Percentiles rank a stretch among this genome's conserved stretches.
Conservation (phyloP, 2,113 vertebrate genomes). For the Oryzias celebensis region DNA sequence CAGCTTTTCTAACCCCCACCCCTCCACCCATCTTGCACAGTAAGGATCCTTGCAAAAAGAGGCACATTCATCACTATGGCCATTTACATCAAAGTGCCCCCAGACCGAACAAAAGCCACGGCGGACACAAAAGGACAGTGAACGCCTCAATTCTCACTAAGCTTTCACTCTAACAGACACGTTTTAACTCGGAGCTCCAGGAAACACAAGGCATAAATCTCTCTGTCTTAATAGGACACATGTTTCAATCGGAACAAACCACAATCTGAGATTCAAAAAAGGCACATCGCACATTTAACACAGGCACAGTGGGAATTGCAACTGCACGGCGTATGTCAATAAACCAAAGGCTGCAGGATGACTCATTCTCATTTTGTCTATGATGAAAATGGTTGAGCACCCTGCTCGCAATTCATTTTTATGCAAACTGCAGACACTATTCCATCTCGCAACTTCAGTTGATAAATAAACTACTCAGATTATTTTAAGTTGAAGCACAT, state of each 20-base stretch:
- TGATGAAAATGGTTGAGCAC: conserved; percentile 48
- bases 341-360: conserved; percentile 44
- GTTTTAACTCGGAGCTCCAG: conserved; percentile 1
- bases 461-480: too few relatives aligned
- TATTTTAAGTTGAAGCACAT: too few relatives aligned
- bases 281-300: neutral
- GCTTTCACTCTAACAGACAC: conserved; percentile 29
- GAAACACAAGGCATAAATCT: conserved; percentile 11
- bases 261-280: neutral
- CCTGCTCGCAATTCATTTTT: conserved; percentile 59
- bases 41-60: conserved; percentile 57
- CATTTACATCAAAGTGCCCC: conserved; percentile 61
- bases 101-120: conserved; percentile 54
- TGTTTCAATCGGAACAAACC: neutral
- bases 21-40: conserved; percentile 30
- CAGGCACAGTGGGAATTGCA: conserved; percentile 9
- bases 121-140: conserved; percentile 47
- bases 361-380: conserved; percentile 50
- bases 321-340: conserved; percentile 28
- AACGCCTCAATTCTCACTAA: conserved; percentile 47
- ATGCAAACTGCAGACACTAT: conserved; percentile 46
- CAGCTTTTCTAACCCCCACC: conserved; percentile 11
- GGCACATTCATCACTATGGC: conserved; percentile 61
- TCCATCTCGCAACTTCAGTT: conserved; percentile 24
- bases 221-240: neutral